Base-by-base conservation (phyloP, 2,888 invertebrate genomes). In the Dicroscelio sp. region DNA sequence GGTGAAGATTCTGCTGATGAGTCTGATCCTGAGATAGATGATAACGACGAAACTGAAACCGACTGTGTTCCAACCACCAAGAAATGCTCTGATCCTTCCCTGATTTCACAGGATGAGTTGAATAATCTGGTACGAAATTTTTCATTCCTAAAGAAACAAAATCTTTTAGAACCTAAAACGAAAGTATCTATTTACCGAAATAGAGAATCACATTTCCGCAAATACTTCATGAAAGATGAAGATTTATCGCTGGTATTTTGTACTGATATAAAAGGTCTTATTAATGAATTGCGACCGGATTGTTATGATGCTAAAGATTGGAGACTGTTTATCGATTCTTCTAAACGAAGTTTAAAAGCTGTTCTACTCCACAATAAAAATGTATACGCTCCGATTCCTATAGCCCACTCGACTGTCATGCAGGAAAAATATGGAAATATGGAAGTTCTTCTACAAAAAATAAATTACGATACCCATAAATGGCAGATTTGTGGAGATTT, bases 331-430 rank as follows among this genome's bases (percentile, higher is more conserved):
- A 78, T 63, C 27, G 43, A 78, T 78, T 60, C 43, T 25, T 78
- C 63, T 38, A 78, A 78, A 63, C 43, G 43, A 78, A 78, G 63
- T 78, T 30, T 78, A 12, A 94, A 94, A 82, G 93, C 91, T 8
- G 92, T 94, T 75, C 63, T 95, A 43, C 88, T 94, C 17, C 93
- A 94, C 86, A 95, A 93, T 67, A 94, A 93, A 63, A 96, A 95
- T 88, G 75, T 87, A 85, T 94, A 31, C 31, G 58, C 60, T 76
- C 20, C 76, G 27, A 38, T 76, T 58, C 23, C 60, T 14, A 60
- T 71, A 63, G 94, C 93, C 3, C 93, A 95, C 90, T 94, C 94
- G 30, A 94, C 93, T 83, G 73, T 92, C 25, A 92, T 94, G 73
- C 93, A 94, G 88, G 95, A 95, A 92, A 82, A 79, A 17, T 94